phyloP scores from a whole-genome alignment of 2,113 vertebrate species.

The Myanophis thanlyinensis region DNA sequence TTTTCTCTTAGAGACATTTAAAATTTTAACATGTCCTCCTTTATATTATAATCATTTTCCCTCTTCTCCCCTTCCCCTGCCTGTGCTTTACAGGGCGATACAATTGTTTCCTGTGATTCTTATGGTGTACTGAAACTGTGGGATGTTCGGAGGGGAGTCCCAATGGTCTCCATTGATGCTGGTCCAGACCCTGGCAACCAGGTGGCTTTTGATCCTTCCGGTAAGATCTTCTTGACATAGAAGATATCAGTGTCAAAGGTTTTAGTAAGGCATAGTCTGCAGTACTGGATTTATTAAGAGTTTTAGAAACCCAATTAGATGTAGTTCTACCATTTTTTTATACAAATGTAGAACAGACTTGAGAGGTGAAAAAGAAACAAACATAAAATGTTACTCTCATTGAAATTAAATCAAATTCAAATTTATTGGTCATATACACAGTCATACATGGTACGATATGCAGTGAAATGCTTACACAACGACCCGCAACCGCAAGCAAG shows the following conservation, averaged over 20 bases:
- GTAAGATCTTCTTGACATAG: slow-evolving; percentile 52
- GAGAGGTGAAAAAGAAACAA: not conserved
- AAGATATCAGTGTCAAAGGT: not conserved
- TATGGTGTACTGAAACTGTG: slow-evolving; percentile 75
- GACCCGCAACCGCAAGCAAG: no score
- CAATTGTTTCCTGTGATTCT: slow-evolving; percentile 79
- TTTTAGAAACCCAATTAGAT: not conserved
- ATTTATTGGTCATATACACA: no score
- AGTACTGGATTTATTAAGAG: not conserved
- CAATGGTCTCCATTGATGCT: slow-evolving; percentile 64
- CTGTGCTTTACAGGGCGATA: slow-evolving; percentile 61
- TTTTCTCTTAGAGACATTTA: not conserved
- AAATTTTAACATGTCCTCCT: not conserved
- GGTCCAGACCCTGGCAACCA: slow-evolving; percentile 79
- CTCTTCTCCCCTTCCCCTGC: not conserved
- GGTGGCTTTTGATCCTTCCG: slow-evolving; percentile 73
- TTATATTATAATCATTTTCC: not conserved
- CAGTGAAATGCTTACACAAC: no score
- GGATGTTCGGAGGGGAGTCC: slow-evolving; percentile 72
- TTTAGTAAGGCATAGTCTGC: not conserved
- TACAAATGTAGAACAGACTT: not conserved
- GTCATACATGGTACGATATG: no score
- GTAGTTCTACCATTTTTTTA: not conserved
- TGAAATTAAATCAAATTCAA: no score
- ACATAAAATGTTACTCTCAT: not conserved